Evolutionary conservation across 2,113 vertebrate genomes (phyloP).

Genomic region (Egretta garzetta): DNA sequence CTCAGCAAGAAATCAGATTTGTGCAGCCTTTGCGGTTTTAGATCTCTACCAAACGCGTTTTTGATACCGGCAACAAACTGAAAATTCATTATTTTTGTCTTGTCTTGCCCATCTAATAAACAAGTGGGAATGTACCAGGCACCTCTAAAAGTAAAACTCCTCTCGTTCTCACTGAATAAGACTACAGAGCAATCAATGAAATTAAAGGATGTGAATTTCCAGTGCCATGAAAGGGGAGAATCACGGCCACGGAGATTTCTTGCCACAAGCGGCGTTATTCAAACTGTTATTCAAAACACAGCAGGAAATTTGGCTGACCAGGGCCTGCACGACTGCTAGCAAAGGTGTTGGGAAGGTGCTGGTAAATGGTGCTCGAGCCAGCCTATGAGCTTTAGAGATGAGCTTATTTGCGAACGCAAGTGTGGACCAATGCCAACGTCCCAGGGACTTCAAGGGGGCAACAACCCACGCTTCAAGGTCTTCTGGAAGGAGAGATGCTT

Average conservation of each 20-base stretch:
- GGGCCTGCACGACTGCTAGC: not conserved
- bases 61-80: not conserved
- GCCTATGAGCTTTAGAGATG: not conserved
- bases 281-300: not conserved
- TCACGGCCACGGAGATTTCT: not conserved
- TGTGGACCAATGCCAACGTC: not conserved
- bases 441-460: not conserved
- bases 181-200: not conserved
- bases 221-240: not conserved
- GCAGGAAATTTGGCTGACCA: not conserved
- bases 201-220: not conserved
- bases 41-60: not conserved
- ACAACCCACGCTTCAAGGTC: not conserved
- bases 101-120: not conserved
- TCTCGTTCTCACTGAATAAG: not conserved
- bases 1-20: not conserved
- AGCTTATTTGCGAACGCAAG: not conserved
- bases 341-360: not conserved
- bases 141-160: not conserved
- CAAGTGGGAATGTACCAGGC: not conserved
- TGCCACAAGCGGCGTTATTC: not conserved
- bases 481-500: not conserved
- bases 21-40: not conserved
- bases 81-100: not conserved
- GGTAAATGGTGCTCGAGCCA: fast-evolving